Evolutionary conservation across 2,888 invertebrate genomes (phyloP).

Genomic region (Ashinkailepas kermadecensis): DNA sequence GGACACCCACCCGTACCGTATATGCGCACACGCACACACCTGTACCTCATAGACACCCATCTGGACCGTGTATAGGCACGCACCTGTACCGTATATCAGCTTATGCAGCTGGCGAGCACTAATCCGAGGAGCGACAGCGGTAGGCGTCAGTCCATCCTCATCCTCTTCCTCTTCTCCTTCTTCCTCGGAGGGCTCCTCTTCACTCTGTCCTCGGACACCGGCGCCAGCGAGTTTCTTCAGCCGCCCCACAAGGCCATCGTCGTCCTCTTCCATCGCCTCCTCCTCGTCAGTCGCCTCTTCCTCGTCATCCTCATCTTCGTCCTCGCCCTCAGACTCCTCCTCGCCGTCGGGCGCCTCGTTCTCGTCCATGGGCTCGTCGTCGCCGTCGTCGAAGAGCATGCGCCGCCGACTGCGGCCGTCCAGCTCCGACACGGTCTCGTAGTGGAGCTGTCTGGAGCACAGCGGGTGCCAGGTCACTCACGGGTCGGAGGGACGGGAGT

Average conservation of each 20-base stretch:
- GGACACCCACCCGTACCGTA: too few relatives aligned
- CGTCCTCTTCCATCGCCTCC: conserved; percentile 31
- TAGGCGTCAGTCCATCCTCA: conserved; percentile 43
- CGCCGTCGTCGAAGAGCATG: conserved; percentile 29
- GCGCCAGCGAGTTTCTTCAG: too few relatives aligned
- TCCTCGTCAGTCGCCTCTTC: conserved; percentile 34
- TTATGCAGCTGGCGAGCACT: conserved; percentile 67
- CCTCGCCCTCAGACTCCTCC: conserved; percentile 36
- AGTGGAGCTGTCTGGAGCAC: neutral
- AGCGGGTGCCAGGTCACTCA: too few relatives aligned
- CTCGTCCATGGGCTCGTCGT: conserved; percentile 37
- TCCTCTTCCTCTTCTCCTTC: conserved; percentile 37
- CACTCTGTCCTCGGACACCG: conserved; percentile 29
- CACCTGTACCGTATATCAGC: conserved; percentile 61
- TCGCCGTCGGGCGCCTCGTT: conserved; percentile 38
- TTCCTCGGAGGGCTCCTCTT: conserved; percentile 26
- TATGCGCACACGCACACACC: too few relatives aligned
- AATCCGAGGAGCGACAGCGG: neutral
- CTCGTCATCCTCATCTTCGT: conserved; percentile 36
- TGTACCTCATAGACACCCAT: too few relatives aligned
- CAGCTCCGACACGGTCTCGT: neutral
- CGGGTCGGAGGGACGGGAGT: too few relatives aligned
- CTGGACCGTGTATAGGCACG: neutral
- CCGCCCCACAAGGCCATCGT: too few relatives aligned
- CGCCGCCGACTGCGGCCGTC: conserved; percentile 25